phyloP scores from a whole-genome alignment of 2,888 invertebrate genomes.

The Sipha maydis region DNA sequence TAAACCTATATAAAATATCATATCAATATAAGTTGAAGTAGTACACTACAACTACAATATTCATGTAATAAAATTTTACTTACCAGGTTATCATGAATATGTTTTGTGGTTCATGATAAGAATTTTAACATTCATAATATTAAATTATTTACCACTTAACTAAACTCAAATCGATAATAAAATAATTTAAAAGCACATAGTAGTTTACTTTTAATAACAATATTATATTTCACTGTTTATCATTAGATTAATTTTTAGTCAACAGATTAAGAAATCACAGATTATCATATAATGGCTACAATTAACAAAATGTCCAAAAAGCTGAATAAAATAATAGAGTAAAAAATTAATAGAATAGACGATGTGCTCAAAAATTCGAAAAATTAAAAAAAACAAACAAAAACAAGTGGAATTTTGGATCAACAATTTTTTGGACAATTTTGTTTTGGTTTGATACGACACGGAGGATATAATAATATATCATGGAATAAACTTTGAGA shows the following conservation, averaged over 20 bases:
- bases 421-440: slow-evolving; percentile 57
- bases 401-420: slow-evolving; percentile 57
- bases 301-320: background rate
- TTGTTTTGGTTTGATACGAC: slow-evolving; percentile 61
- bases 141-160: background rate
- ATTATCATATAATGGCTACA: background rate
- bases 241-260: slow-evolving; percentile 4
- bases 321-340: background rate
- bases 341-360: background rate
- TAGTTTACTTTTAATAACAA: background rate
- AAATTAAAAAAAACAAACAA: slow-evolving; percentile 28
- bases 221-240: background rate
- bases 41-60: background rate
- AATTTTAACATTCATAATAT: background rate
- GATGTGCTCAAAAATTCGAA: background rate
- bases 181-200: background rate
- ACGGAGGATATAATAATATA: slow-evolving; percentile 33
- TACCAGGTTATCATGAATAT: slow-evolving; percentile 22
- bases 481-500: background rate
- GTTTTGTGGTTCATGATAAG: background rate
- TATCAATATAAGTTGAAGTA: background rate
- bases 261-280: background rate
- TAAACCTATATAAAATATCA: background rate
- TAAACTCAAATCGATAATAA: background rate
- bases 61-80: background rate